Base-by-base conservation (phyloP, 1,140 invertebrate species). In the Drosophila novamexicana region DNA sequence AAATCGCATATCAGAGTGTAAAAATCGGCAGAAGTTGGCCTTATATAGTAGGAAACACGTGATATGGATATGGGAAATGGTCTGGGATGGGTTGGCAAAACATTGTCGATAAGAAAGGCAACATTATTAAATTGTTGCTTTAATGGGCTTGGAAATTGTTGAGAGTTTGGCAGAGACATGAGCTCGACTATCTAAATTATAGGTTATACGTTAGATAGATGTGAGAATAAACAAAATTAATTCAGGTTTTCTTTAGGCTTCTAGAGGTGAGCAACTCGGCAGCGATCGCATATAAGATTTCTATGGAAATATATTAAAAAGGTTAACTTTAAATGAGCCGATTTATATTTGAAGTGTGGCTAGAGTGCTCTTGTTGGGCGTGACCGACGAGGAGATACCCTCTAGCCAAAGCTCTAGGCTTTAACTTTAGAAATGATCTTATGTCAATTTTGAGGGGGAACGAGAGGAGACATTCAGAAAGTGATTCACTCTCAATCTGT, bases 1-100 rank as follows among this genome's bases (percentile, higher is more conserved):
- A 76, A 64, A 39, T 32, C 10, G 50, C 10, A 0, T 62, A 36
- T 54, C 57, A 9, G 36, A 58, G 54, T 37, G 58, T 44, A 59
- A 65, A 37, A 78, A 59, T 78, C 64, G 16, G 12, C 52, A 34
- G n/a, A 32, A 75, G 75, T 70, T 79, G 44, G 45, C 63, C 9
- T 64, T 47, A 70, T 69, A 50, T 68, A 47, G 42, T 62, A 14
- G 14, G 0, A 61, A 47, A 42, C 68, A 66, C 49, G 61, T 70
- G 64, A 68, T 14, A 14, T 14, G 18, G 18, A 18, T 18, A 18
- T 18, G 18, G 18, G 18, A 18, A 14, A 14, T 14, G 14, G 14
- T 14, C 14, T 18, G 18, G 18, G 18, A 1, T 18, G 18, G 18
- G 18, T 1, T 18, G 18, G 18, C 1, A 18, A 18, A 18, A 18